These are phyloP conservation scores for Cenopis cana DNA, from an alignment of 2,888 invertebrate genomes.

Conservation along the genomic window DNA sequence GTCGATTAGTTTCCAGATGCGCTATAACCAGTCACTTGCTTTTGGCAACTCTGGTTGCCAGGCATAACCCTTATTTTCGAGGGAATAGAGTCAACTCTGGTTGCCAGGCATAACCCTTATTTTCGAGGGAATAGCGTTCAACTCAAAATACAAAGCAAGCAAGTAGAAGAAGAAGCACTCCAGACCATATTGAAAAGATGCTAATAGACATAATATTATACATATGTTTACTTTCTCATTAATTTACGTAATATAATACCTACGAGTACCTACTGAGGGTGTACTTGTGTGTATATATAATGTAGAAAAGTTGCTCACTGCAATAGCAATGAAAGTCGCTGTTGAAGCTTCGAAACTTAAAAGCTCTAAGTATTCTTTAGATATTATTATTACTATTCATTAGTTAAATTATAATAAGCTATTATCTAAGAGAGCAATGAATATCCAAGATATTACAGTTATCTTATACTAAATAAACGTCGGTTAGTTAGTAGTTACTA, in stretches of 20 bases:
- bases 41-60: too few relatives aligned
- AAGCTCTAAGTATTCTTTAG: slow-evolving; percentile 81
- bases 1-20: too few relatives aligned
- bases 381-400: slow-evolving; percentile 71
- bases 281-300: slow-evolving; percentile 16
- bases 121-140: too few relatives aligned
- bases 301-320: slow-evolving; percentile 70
- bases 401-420: slow-evolving; percentile 78
- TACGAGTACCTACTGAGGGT: background rate
- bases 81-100: too few relatives aligned
- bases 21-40: too few relatives aligned
- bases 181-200: background rate
- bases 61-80: too few relatives aligned
- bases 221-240: background rate
- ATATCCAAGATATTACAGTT: slow-evolving; percentile 81
- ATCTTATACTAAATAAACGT: slow-evolving; percentile 68
- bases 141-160: too few relatives aligned
- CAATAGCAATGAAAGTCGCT: slow-evolving; percentile 66
- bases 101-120: too few relatives aligned
- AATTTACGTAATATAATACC: background rate
- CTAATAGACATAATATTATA: background rate
- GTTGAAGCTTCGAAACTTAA: slow-evolving; percentile 59
- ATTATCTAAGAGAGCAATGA: slow-evolving; percentile 76
- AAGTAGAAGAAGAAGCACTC: too few relatives aligned
- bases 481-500: slow-evolving; percentile 69